phyloP scores from a whole-genome alignment of 2,113 vertebrate genomes.

The Zeus faber region DNA sequence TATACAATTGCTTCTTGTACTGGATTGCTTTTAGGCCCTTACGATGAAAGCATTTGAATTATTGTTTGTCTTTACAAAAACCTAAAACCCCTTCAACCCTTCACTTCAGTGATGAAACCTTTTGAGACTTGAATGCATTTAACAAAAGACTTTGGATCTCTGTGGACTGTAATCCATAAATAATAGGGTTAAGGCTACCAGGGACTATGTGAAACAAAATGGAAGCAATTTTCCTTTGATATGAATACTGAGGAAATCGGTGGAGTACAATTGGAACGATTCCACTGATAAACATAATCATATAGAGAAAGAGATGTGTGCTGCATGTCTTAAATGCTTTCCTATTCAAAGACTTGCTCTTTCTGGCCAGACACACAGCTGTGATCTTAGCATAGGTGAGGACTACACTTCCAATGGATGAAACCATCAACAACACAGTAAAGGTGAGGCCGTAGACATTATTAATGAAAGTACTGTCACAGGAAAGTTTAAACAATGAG shows the following conservation, averaged over 20 bases:
- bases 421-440: slow-evolving; percentile 13
- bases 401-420: slow-evolving; percentile 27
- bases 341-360: slow-evolving; percentile 33
- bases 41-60: too few species aligned
- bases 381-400: slow-evolving; percentile 31
- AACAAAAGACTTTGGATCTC: slow-evolving; percentile 11
- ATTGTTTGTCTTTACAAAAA: too few species aligned
- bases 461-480: slow-evolving; percentile 28
- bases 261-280: slow-evolving; percentile 11
- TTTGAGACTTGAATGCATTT: background rate
- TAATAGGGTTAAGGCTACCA: slow-evolving; percentile 24
- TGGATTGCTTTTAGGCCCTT: too few species aligned
- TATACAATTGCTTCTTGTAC: too few species aligned
- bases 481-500: slow-evolving; percentile 46
- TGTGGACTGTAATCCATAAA: slow-evolving; percentile 36
- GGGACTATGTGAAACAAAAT: slow-evolving; percentile 30
- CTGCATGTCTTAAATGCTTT: slow-evolving; percentile 38
- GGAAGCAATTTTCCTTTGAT: slow-evolving; percentile 11
- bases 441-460: slow-evolving; percentile 35
- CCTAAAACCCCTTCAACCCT: too few species aligned
- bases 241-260: slow-evolving; percentile 13
- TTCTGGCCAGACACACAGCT: slow-evolving; percentile 23
- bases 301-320: slow-evolving; percentile 25
- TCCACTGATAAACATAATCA: slow-evolving; percentile 24
- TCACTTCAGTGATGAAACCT: too few species aligned